Base-by-base conservation (phyloP, 2,113 vertebrate species). In the Ictalurus punctatus region DNA sequence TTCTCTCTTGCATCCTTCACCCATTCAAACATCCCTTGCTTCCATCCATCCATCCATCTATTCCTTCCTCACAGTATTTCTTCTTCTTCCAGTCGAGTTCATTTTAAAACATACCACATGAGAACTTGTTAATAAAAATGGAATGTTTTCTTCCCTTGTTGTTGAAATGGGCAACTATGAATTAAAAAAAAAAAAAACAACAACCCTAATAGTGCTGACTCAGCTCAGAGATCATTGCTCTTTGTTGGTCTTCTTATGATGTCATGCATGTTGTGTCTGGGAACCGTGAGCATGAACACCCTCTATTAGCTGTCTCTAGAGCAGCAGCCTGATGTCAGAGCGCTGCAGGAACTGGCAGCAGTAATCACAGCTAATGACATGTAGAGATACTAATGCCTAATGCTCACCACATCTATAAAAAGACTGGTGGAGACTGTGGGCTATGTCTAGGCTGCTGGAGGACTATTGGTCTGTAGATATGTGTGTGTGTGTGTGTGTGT, bases 331-430 rank as follows among this genome's bases (percentile, higher is more conserved):
- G 56, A 61, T 82, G 85, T 56, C 88, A 83, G 65, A 89, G 83
- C 27, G 0, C 71, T 21, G 65, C 67, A 63, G 52, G 27, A 84
- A 74, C 69, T 25, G 40, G 81, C 69, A 71, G 79, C 74, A 56
- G 59, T 88, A 88, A 90, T 88, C 88, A 84, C 69, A 83, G 79
- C 61, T 88, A 91, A 91, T 90, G 86, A 90, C 84, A 88, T 85
- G 2, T 58, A 69, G 52, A 78, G 87, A 89, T 87, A 86, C 76
- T 83, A n/a, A n/a, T n/a, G 86, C 73, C 83, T 85, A 87, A 87
- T 85, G 87, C 86, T 79, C 74, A 56, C 37, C 71, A 90, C 25
- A 59, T 27, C 78, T 88, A 90, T 91, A 91, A 90, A 91, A 91
- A 79, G 52, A 61, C 61, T 63, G 78, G 83, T 21, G 21, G 59